phyloP scores from a whole-genome alignment of 2,888 invertebrate genomes.

The Hirtodrosophila alboralis region DNA sequence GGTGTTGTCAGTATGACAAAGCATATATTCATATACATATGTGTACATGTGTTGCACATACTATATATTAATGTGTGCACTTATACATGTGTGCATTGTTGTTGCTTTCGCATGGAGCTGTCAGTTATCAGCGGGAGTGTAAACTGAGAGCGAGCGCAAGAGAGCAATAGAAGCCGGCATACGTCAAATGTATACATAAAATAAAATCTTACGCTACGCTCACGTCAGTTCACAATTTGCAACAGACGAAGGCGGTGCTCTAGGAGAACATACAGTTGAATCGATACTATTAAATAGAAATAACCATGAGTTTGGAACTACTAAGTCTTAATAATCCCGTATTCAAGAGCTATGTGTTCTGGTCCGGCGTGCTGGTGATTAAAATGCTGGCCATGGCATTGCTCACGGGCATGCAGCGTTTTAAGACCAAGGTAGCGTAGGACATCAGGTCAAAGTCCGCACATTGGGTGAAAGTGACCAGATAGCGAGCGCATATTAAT shows the following conservation, averaged over 20 bases:
- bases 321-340: conserved; percentile 79
- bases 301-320: conserved; percentile 68
- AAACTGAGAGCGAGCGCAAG: conserved; percentile 1
- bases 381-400: conserved; percentile 84
- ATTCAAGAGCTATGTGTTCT: conserved; percentile 84
- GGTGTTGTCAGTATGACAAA: conserved; percentile 42
- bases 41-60: not conserved
- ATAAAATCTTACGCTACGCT: conserved; percentile 4
- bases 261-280: not conserved
- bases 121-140: conserved; percentile 10
- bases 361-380: conserved; percentile 83
- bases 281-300: not conserved
- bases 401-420: conserved; percentile 83
- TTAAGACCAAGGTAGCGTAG: conserved; percentile 83
- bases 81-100: not conserved
- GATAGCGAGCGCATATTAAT: conserved; percentile 2
- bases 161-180: conserved; percentile 24
- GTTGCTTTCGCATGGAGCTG: not conserved
- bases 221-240: conserved; percentile 34
- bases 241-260: conserved; percentile 11
- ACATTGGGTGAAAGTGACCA: conserved; percentile 28
- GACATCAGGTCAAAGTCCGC: conserved; percentile 54
- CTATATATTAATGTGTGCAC: not conserved
- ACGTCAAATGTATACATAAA: too few relatives aligned
- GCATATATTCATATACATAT: conserved; percentile 12